Percentiles rank a stretch among this genome's conserved stretches.
phyloP scores from a whole-genome alignment of 2,113 vertebrate species.

The Cryptomyrus ogoouensis region DNA sequence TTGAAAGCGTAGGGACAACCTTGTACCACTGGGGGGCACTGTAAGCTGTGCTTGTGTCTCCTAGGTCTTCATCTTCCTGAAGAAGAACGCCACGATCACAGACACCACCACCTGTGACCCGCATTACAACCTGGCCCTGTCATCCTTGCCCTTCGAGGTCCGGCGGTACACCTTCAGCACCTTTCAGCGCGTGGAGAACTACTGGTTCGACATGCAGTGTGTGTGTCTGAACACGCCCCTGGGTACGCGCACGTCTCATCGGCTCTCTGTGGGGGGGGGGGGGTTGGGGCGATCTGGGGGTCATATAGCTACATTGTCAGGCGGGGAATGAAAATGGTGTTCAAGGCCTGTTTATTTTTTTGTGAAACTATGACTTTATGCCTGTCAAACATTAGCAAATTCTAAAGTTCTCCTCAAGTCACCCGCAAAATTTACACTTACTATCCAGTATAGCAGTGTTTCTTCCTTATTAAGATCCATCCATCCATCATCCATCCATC shows the following conservation, averaged over 20 bases:
- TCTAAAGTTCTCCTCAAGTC: not conserved
- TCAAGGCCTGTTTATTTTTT: not conserved
- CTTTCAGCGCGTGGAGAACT: constrained; percentile 78
- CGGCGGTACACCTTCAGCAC: constrained; percentile 68
- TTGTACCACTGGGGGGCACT: not conserved
- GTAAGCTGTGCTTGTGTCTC: not conserved
- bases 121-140: constrained; percentile 83
- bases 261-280: too few species aligned
- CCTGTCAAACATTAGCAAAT: not conserved
- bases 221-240: constrained; percentile 91
- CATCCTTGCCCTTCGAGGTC: constrained; percentile 72
- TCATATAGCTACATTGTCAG: not conserved
- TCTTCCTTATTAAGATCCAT: not conserved
- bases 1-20: not conserved
- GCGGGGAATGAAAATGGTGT: not conserved
- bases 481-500: not conserved
- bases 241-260: constrained; percentile 54
- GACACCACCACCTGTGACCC: constrained; percentile 87
- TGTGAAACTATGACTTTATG: not conserved
- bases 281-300: not conserved
- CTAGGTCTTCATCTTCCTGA: constrained; percentile 81
- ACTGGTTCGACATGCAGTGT: constrained; percentile 93
- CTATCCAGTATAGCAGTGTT: not conserved
- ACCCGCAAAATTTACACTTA: not conserved
- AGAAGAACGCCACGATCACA: constrained; percentile 70